Base-by-base conservation (phyloP, 2,888 invertebrate species). In the Caenorhabditis doughertyi region DNA sequence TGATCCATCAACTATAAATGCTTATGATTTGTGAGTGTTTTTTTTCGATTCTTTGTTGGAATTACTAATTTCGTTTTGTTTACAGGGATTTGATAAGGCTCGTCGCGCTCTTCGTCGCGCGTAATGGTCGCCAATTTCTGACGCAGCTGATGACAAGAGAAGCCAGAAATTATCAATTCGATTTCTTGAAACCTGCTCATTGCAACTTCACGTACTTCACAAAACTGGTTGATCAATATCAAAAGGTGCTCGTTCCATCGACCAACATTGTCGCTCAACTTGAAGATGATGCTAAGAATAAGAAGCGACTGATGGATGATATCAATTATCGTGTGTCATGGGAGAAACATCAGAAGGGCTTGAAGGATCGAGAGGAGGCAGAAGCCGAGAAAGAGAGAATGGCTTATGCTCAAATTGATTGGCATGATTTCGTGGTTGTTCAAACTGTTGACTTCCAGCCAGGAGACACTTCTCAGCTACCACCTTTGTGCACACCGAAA, bases 401-500 rank as follows among this genome's bases (percentile, higher is more conserved):
- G 62, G 93, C 94, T 0, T 99, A 99, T 92, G 97, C 98, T 0
- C 97, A 97, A 91, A 98, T 99, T 84, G 99, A 99, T 92, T 99
- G 99, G 99, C 99, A 99, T 92, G 98, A 99, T 93, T 99, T 99
- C 93, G 98, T 99, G 0, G 98, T 99, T 0, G 99, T 99, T 0
- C 99, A 99, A 93, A 98, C 98, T 0, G 98, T 99, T 0, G 99
- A 99, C 92, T 99, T 98, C 92, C 97, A 97, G 88, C 96, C 96
- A 0, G 96, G 96, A 89, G 99, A 99, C 93, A 95, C 95, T 13
- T 97, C 90, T 0, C 93, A 93, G 83, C 88, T 93, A 21, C 93
- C 93, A 0, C 93, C 93, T 8, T 93, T 93, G 2, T 94, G 93
- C 25, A 93, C 93, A 4, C 93, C 93, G 2, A 93, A 93, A 29